These are phyloP conservation scores for Oryzias sinensis DNA, from an alignment of 2,797 vertebrate species.

Conservation along the genomic window DNA sequence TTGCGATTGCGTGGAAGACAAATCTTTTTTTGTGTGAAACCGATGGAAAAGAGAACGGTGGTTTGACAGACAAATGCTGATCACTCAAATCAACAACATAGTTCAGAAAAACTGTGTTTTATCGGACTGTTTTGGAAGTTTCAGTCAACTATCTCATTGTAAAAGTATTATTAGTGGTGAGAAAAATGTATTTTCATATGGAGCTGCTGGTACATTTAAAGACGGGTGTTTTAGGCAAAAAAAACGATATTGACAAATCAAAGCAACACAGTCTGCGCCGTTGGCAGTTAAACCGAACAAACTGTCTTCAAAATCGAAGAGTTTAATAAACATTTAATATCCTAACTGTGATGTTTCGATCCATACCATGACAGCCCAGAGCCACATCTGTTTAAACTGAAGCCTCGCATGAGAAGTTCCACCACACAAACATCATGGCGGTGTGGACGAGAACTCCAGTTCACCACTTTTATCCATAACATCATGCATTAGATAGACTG, in stretches of 20 bases:
- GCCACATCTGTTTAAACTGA: constrained; percentile 1
- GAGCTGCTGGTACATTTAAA: constrained; percentile 38
- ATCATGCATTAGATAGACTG: not conserved
- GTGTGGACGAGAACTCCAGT: not conserved
- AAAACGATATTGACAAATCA: constrained; percentile 37
- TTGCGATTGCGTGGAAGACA: constrained; percentile 4
- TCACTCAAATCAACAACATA: constrained; percentile 14
- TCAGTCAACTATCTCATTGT: constrained; percentile 24
- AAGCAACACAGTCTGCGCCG: not conserved
- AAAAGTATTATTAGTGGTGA: constrained; percentile 42
- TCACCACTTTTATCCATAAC: not conserved
- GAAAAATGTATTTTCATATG: constrained; percentile 40
- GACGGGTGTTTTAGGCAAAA: constrained; percentile 41
- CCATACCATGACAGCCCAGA: constrained; percentile 1
- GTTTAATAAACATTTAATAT: constrained; percentile 9
- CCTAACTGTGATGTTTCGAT: constrained; percentile 1
- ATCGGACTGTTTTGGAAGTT: constrained; percentile 30
- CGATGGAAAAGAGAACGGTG: constrained; percentile 12
- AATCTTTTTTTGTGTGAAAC: not conserved
- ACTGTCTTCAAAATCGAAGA: constrained; percentile 2
- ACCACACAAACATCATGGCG: not conserved
- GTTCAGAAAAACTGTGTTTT: constrained; percentile 17
- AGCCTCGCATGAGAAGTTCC: constrained; percentile 10
- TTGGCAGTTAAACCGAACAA: constrained; percentile 8
- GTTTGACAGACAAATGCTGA: constrained; percentile 12